Percentiles rank a stretch among this genome's conserved stretches.
phyloP scores from a whole-genome alignment of 1,140 invertebrate genomes.

The Ooceraea biroi region DNA sequence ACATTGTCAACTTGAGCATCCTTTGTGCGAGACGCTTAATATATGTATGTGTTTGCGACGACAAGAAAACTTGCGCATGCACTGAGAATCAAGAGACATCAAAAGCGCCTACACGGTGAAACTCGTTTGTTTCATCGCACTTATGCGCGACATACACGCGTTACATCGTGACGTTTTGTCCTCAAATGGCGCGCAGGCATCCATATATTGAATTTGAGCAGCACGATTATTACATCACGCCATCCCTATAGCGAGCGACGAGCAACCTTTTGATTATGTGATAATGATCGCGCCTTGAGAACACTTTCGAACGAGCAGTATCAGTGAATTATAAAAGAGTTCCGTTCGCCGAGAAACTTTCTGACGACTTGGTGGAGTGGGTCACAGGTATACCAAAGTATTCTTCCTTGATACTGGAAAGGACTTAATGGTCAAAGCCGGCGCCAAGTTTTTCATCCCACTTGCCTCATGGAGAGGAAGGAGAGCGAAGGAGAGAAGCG shows the following conservation, averaged over 20 bases:
- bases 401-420: constrained; percentile 54
- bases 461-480: neutral
- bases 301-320: constrained; percentile 60
- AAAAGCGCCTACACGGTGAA: neutral
- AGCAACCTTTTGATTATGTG: constrained; percentile 34
- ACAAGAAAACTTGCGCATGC: constrained; percentile 23
- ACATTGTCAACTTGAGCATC: neutral
- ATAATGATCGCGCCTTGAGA: constrained; percentile 66
- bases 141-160: too few relatives aligned
- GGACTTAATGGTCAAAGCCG: constrained; percentile 71
- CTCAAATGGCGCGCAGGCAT: too few relatives aligned
- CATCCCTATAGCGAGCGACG: too few relatives aligned
- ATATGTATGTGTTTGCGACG: neutral
- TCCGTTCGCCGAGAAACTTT: constrained; percentile 54
- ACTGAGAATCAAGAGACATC: constrained; percentile 18
- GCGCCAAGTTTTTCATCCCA: constrained; percentile 69
- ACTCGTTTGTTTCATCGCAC: too few relatives aligned
- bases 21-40: neutral
- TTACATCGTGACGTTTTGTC: too few relatives aligned
- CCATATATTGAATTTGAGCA: too few relatives aligned
- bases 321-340: constrained; percentile 31
- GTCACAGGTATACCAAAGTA: constrained; percentile 60
- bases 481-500: neutral
- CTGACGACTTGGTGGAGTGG: constrained; percentile 59
- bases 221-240: too few relatives aligned